Evolutionary conservation across 2,113 vertebrate species (phyloP).

Genomic region (Nibea albiflora): DNA sequence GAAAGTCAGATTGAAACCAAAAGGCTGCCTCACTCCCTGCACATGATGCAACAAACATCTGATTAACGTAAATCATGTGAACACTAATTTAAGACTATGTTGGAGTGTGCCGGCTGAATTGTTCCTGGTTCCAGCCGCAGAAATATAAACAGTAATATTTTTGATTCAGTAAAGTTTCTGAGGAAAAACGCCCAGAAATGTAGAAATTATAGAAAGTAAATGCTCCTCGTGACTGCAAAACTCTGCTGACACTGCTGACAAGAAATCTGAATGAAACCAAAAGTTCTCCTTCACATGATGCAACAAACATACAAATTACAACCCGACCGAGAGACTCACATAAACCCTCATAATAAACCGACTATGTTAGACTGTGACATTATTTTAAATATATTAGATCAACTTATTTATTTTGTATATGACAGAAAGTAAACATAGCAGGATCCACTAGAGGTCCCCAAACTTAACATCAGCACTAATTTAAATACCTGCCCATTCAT

Average conservation of each 20-base stretch:
- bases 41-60: neutral
- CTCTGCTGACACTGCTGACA: no score
- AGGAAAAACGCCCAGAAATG: no score
- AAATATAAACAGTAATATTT: no score
- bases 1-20: slow-evolving; percentile 20
- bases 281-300: no score
- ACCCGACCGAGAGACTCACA: rapidly evolving
- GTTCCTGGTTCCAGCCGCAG: no score
- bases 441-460: slow-evolving; percentile 1
- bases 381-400: neutral
- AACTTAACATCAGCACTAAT: neutral
- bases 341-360: neutral
- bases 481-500: neutral
- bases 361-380: neutral
- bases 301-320: neutral
- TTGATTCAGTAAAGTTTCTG: no score
- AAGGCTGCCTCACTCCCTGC: neutral
- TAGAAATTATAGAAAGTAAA: no score
- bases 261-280: no score
- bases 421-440: neutral
- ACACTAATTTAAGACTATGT: no score
- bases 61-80: no score
- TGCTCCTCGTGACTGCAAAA: no score
- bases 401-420: neutral
- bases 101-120: no score